Conservation (phyloP, 1,140 invertebrate genomes). For the Physella acuta region DNA sequence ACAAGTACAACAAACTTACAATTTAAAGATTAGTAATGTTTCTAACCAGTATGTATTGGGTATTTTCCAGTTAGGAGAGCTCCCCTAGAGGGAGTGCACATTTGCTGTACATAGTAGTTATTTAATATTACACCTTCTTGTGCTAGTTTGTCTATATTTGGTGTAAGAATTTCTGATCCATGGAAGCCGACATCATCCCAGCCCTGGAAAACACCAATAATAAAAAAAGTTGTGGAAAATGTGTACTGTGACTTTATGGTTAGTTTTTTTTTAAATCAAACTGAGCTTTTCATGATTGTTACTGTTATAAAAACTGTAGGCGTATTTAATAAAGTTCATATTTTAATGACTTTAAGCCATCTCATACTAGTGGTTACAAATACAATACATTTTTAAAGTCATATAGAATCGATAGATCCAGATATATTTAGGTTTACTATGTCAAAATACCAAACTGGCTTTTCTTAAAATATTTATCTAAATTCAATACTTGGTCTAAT, state of each 20-base stretch:
- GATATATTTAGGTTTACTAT: too few relatives aligned
- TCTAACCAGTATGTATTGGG: conserved; percentile 21
- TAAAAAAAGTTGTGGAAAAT: too few relatives aligned
- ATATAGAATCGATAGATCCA: too few relatives aligned
- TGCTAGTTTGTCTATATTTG: conserved; percentile 53
- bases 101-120: conserved; percentile 58
- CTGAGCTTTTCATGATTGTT: background rate
- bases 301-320: background rate
- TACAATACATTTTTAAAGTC: too few relatives aligned
- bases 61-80: conserved; percentile 48
- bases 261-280: background rate
- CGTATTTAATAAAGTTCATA: background rate
- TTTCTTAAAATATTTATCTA: too few relatives aligned
- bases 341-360: background rate
- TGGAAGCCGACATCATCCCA: conserved; percentile 91
- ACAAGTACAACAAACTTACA: background rate
- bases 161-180: conserved; percentile 68
- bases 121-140: conserved; percentile 52
- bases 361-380: background rate
- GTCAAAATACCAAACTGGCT: too few relatives aligned
- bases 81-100: conserved; percentile 55
- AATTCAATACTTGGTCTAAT: too few relatives aligned
- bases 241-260: background rate
- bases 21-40: background rate
- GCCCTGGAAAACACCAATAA: conserved; percentile 66